phyloP scores from a whole-genome alignment of 2,888 invertebrate species.

The Pyralis farinalis region DNA sequence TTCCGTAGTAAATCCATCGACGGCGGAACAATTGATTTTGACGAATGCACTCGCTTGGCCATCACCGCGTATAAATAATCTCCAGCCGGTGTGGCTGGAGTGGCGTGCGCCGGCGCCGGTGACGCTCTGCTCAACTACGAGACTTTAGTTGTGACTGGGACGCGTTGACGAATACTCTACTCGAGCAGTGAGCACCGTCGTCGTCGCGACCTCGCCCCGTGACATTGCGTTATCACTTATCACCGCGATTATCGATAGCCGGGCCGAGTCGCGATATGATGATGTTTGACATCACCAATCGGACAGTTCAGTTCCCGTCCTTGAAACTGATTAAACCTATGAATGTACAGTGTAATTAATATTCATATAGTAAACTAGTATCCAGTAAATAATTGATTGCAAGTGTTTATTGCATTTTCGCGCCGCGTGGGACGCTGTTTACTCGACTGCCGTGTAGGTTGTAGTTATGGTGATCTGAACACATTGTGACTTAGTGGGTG shows the following conservation, averaged over 20 bases:
- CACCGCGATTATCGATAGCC: conserved; percentile 46
- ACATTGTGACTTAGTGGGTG: conserved; percentile 64
- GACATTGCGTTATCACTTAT: conserved; percentile 69
- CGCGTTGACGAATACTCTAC: conserved; percentile 72
- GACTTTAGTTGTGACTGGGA: conserved; percentile 70
- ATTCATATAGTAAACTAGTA: too few relatives aligned
- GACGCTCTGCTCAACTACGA: conserved; percentile 27
- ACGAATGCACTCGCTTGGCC: conserved; percentile 48
- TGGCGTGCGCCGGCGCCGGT: conserved; percentile 53
- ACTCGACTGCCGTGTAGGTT: conserved; percentile 56
- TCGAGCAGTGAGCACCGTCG: conserved; percentile 33
- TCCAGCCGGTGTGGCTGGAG: conserved; percentile 55
- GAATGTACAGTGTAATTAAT: conserved; percentile 13
- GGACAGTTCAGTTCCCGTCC: conserved; percentile 34
- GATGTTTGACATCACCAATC: conserved; percentile 24
- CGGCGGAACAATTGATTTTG: conserved; percentile 42
- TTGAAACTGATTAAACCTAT: conserved; percentile 31
- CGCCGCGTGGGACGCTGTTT: conserved; percentile 46
- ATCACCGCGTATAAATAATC: conserved; percentile 62
- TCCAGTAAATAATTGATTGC: conserved; percentile 29
- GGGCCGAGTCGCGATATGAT: conserved; percentile 46
- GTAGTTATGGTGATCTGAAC: conserved; percentile 72
- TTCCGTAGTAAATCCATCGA: conserved; percentile 22
- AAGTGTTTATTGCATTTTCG: conserved; percentile 47
- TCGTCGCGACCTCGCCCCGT: conserved; percentile 55